These are phyloP conservation scores for Laspeyria flexula DNA, from an alignment of 2,888 invertebrate genomes.

Conservation along the genomic window DNA sequence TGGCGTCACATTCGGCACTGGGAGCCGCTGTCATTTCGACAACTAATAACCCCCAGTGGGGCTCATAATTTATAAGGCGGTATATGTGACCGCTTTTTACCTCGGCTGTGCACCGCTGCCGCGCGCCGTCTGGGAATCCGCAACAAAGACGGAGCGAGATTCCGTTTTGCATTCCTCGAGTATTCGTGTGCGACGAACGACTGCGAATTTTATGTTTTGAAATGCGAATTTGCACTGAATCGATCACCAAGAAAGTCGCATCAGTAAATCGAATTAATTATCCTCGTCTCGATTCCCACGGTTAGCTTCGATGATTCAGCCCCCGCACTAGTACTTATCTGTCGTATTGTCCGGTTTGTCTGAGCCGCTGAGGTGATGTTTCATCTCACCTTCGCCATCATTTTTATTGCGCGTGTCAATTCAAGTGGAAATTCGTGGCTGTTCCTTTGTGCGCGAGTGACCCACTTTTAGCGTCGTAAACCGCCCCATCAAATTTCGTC, in stretches of 20 bases:
- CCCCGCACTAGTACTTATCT: conserved; percentile 16
- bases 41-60: conserved; percentile 71
- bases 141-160: conserved; percentile 79
- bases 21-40: conserved; percentile 69
- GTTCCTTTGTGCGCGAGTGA: conserved; percentile 62
- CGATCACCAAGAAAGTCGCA: conserved; percentile 56
- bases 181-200: conserved; percentile 67
- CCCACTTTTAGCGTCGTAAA: conserved; percentile 77
- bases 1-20: conserved; percentile 62
- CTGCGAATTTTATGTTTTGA: conserved; percentile 66
- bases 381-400: conserved; percentile 44
- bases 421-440: conserved; percentile 45
- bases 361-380: conserved; percentile 23
- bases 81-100: conserved; percentile 81
- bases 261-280: conserved; percentile 38
- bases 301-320: conserved; percentile 18
- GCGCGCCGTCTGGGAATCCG: conserved; percentile 85
- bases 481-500: conserved; percentile 71
- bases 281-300: conserved; percentile 51
- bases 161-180: conserved; percentile 81
- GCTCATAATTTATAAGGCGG: conserved; percentile 79
- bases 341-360: conserved; percentile 4
- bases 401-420: conserved; percentile 44
- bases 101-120: conserved; percentile 60
- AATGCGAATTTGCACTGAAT: conserved; percentile 65